Base-by-base conservation (phyloP, 2,888 invertebrate genomes). In the Melolontha melolontha region DNA sequence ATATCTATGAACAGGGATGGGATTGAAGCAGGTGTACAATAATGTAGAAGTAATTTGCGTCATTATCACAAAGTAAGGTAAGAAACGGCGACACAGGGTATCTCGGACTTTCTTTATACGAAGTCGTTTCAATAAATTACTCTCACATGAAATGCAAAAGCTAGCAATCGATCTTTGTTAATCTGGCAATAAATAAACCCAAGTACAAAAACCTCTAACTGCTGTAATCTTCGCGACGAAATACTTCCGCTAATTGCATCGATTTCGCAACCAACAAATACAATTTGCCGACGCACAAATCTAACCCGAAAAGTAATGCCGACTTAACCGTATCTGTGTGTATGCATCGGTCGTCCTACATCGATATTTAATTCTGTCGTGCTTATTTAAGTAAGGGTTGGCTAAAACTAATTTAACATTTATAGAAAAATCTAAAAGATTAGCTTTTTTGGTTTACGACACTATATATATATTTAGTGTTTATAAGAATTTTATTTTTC, bases 271-370 rank as follows among this genome's bases (percentile, higher is more conserved):
- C 55, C 55, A 55, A 29, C 22, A 47, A 50, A 50, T 47, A 65
- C 70, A 70, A 70, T 70, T 70, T 70, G 57, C 67, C 50, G 67
- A 40, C 55, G 47, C 62, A 68, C 70, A 70, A 67, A 70, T 70
- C 67, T 66, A 34, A 34, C 55, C 66, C 34, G 62, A 67, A 65
- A 67, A 67, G 65, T 68, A 67, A 67, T 68, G 71, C 66, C 66
- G 55, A 68, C 47, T 67, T 68, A 71, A 68, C 71, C 64, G 67
- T 47, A 66, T 68, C 57, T 66, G 66, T 8, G 10, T 8, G 7
- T 8, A 34, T 29, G 29, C n/a, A n/a, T 6, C 6, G 8, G 34
- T 34, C 6, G 34, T 34, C 6, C 6, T 10, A 2, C 6, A 34
- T 34, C 7, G 34, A 34, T 34, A 5, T 34, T 6, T 34, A 34